Percentiles rank a stretch among this genome's conserved stretches.
phyloP scores from a whole-genome alignment of 2,113 vertebrate species.

The Choloepus hoffmanni region DNA sequence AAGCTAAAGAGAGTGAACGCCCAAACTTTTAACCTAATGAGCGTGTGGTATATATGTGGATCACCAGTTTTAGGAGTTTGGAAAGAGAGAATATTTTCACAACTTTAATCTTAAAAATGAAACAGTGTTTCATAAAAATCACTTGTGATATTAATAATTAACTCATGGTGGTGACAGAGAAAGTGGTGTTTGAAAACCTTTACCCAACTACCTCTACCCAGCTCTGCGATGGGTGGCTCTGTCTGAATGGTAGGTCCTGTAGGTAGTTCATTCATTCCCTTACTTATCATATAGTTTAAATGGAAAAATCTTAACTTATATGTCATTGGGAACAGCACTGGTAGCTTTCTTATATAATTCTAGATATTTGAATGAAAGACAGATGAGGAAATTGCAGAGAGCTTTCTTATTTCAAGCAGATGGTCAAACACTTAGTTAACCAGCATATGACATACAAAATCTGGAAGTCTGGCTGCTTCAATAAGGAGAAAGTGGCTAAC shows the following conservation, averaged over 20 bases:
- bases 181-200: neutral
- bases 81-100: neutral
- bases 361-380: neutral
- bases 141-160: neutral
- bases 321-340: neutral
- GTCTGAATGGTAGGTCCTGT: no score
- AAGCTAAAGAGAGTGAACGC: neutral
- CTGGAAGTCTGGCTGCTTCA: neutral
- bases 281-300: neutral
- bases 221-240: neutral
- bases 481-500: neutral
- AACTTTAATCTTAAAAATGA: neutral
- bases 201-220: neutral
- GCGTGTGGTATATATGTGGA: neutral
- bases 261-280: neutral
- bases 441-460: neutral
- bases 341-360: neutral
- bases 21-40: neutral
- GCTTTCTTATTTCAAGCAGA: neutral
- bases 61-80: neutral
- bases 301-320: neutral
- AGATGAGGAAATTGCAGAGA: neutral
- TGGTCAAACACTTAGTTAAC: neutral
- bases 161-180: neutral
- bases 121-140: neutral